Conservation (phyloP, 2,113 vertebrate genomes). For the Camelus bactrianus region DNA sequence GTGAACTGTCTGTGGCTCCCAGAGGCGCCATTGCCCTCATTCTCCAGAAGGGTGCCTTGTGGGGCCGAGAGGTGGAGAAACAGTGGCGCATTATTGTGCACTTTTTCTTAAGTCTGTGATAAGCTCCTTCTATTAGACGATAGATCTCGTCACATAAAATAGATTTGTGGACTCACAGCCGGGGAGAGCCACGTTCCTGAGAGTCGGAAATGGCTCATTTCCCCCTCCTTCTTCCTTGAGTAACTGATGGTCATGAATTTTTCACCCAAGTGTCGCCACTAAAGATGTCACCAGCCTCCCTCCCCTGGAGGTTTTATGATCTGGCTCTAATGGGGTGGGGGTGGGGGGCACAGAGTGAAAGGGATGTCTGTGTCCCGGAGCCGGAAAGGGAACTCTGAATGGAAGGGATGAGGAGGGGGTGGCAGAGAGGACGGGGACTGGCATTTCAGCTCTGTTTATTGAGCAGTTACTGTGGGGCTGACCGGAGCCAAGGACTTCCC, state of each 20-base stretch:
- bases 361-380: not conserved
- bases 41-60: not conserved
- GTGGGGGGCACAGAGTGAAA: not conserved
- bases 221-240: conserved; percentile 47
- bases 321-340: conserved; percentile 65
- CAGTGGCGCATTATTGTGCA: not conserved
- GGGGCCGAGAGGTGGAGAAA: not conserved
- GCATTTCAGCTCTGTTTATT: too few species aligned
- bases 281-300: conserved; percentile 78
- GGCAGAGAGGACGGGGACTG: rapidly evolving
- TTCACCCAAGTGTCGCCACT: conserved; percentile 80
- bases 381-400: not conserved
- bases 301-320: conserved; percentile 67
- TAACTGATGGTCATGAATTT: conserved; percentile 77
- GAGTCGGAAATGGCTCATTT: not conserved
- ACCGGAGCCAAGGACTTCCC: not conserved
- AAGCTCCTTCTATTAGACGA: conserved; percentile 73
- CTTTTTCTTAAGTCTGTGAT: conserved; percentile 77
- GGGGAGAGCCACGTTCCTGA: conserved; percentile 62
- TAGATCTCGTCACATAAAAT: conserved; percentile 79
- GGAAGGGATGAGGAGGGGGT: rapidly evolving
- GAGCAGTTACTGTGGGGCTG: not conserved
- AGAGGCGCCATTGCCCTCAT: not conserved
- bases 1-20: not conserved
- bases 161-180: conserved; percentile 78